phyloP scores from a whole-genome alignment of 2,888 invertebrate genomes.

The Agrenia bidenticulata region DNA sequence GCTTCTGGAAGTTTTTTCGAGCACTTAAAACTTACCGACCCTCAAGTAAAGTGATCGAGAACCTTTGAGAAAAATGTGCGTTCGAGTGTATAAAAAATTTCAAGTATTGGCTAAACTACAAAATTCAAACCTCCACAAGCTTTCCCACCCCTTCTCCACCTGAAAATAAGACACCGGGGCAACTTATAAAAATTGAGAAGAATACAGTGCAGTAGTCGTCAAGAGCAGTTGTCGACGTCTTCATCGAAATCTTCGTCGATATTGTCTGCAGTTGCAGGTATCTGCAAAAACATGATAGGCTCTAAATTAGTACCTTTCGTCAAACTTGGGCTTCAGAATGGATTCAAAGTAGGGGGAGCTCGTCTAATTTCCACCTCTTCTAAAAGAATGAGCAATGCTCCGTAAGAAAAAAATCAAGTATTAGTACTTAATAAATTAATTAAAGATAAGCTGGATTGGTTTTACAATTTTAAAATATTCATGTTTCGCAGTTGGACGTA shows the following conservation, averaged over 20 bases:
- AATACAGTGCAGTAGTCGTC: too few species aligned
- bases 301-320: constrained; percentile 29
- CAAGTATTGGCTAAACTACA: too few species aligned
- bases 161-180: background rate
- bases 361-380: constrained; percentile 15
- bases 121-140: background rate
- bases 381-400: constrained; percentile 12
- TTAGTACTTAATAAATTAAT: background rate
- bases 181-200: background rate
- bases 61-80: too few species aligned
- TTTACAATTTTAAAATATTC: too few species aligned
- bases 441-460: background rate
- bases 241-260: too few species aligned
- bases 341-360: background rate
- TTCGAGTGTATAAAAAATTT: too few species aligned
- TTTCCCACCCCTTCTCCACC: background rate
- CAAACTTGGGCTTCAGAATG: constrained; percentile 6
- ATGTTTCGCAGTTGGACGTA: constrained; percentile 62
- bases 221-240: too few species aligned
- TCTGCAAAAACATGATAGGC: constrained; percentile 33
- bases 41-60: too few species aligned
- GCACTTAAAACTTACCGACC: too few species aligned
- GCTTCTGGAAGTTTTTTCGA: too few species aligned
- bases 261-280: constrained; percentile 3
- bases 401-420: too few species aligned